Conservation (phyloP, 2,888 invertebrate species). For the Quadroppia sp. region DNA sequence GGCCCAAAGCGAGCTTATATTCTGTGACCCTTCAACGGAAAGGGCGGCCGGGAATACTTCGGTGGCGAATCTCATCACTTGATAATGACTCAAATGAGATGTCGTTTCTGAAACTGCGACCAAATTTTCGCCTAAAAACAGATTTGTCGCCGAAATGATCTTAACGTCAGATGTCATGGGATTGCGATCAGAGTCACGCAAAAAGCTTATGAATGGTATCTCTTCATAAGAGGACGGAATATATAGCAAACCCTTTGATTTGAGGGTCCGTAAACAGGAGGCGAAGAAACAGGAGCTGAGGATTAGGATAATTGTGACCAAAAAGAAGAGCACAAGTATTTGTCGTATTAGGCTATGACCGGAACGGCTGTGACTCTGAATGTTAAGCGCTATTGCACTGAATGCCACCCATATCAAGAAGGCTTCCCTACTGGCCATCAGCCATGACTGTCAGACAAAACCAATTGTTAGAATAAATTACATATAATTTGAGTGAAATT, state of each 20-base stretch:
- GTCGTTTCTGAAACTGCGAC: constrained; percentile 41
- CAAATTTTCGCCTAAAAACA: constrained; percentile 44
- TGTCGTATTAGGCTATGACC: constrained; percentile 47
- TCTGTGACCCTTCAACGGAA: constrained; percentile 68
- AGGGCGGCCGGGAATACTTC: constrained; percentile 83
- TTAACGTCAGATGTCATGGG: constrained; percentile 13
- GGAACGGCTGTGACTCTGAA: constrained; percentile 50
- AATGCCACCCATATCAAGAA: constrained; percentile 83
- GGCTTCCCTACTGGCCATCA: constrained; percentile 79
- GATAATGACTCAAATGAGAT: constrained; percentile 58
- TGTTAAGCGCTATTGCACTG: constrained; percentile 72
- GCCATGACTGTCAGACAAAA: constrained; percentile 66
- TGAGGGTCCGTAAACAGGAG: constrained; percentile 71
- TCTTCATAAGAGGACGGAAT: constrained; percentile 80
- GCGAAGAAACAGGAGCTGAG: constrained; percentile 73
- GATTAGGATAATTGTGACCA: constrained; percentile 70
- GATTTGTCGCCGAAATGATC: constrained; percentile 43
- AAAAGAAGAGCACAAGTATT: constrained; percentile 60
- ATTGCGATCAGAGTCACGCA: background rate
- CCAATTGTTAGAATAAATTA: background rate
- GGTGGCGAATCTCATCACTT: constrained; percentile 76
- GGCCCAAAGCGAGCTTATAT: constrained; percentile 81
- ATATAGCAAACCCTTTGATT: constrained; percentile 68
- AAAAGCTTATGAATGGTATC: constrained; percentile 49
- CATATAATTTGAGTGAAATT: background rate